phyloP scores from a whole-genome alignment of 2,113 vertebrate genomes.

The Myiagra hebetior region DNA sequence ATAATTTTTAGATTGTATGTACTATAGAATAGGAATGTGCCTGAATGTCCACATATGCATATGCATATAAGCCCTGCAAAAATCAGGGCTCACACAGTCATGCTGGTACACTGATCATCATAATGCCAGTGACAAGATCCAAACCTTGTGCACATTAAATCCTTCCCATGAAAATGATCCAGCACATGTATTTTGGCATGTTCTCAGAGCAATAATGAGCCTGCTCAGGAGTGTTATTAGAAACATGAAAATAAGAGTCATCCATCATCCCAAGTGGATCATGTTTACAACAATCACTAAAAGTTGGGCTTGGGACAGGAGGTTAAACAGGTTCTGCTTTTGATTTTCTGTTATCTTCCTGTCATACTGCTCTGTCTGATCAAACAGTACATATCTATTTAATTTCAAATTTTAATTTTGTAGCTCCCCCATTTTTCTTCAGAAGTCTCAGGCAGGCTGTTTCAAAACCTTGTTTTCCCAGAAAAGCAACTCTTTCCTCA shows the following conservation, averaged over 20 bases:
- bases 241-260: background rate
- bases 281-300: background rate
- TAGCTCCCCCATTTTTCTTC: background rate
- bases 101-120: background rate
- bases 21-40: background rate
- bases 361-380: background rate
- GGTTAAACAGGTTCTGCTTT: background rate
- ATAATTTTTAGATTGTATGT: background rate
- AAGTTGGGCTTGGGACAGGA: background rate
- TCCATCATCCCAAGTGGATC: background rate
- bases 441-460: background rate
- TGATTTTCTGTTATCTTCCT: background rate
- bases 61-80: background rate
- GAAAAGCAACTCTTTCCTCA: background rate
- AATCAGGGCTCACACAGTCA: background rate
- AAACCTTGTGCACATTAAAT: background rate
- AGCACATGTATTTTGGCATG: background rate
- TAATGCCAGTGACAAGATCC: background rate
- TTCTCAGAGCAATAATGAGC: background rate
- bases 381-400: background rate
- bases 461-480: background rate
- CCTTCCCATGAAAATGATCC: background rate
- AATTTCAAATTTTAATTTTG: conserved; percentile 42
- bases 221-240: background rate
- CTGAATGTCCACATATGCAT: background rate